Base-by-base conservation (phyloP, 2,797 vertebrate species). In the Champsocephalus esox region DNA sequence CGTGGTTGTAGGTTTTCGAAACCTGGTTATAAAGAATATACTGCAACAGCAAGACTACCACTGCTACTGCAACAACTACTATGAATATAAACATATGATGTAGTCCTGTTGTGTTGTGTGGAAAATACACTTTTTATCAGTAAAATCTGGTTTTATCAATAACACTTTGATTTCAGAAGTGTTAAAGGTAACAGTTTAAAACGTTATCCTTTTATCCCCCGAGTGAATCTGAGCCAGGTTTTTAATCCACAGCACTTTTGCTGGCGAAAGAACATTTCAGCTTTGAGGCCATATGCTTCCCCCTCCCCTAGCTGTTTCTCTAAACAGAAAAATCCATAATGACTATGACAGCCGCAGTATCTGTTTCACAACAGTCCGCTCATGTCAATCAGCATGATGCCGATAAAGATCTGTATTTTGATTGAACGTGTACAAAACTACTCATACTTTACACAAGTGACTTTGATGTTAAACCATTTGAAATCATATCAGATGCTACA, bases 361-460 rank as follows among this genome's bases (percentile, higher is more conserved):
- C 93, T 92, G 79, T 95, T 94, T 94, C 94, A 93, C 92, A 95
- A 93, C 93, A 94, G 79, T 91, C 90, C 73, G 86, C 89, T 94
- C 86, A 44, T 74, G 89, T 94, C 94, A 92, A 93, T 95, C 92
- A 92, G 88, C 85, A 64, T 92, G 89, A 90, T 87, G 81, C 59
- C n/a, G 94, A 95, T 95, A 94, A 81, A 89, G 89, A 95, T 95
- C 94, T 91, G 78, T 92, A 90, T 94, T 95, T 94, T 94, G 92
- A 94, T 93, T 93, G 88, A 94, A 92, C 46, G 88, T 91, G 91
- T 93, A 93, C 91, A 93, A 94, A 94, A 93, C 90, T 86, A 88
- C 88, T 94, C 91, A 93, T 92, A 93, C 92, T 90, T 90, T 87
- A 93, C 88, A 88, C 77, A 32, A 28, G 80, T 67, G 65, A 85